Evolutionary conservation across 2,797 vertebrate species (phyloP).

Genomic region (Pagetopsis macropterus): DNA sequence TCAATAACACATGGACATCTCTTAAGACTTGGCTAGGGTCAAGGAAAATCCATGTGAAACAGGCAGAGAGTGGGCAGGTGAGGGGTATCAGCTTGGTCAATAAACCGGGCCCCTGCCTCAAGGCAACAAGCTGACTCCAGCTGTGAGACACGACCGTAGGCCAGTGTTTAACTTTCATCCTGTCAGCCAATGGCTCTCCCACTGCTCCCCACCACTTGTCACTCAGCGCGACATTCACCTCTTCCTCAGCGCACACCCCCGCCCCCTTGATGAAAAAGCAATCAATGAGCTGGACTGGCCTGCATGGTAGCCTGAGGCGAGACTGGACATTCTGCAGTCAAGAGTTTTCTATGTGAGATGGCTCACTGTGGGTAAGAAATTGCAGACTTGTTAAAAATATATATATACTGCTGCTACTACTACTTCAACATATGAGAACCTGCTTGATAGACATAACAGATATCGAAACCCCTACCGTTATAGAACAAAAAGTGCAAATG

Average conservation of each 20-base stretch:
- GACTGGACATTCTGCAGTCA: conserved; percentile 60
- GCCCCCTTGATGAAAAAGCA: conserved; percentile 69
- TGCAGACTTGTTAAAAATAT: conserved; percentile 34
- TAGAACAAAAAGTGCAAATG: not conserved
- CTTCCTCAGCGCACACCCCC: conserved; percentile 54
- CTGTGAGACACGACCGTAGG: conserved; percentile 72
- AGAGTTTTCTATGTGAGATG: conserved; percentile 50
- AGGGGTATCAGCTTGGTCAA: conserved; percentile 70
- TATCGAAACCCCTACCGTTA: not conserved
- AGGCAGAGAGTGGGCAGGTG: conserved; percentile 54
- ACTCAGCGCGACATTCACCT: conserved; percentile 76
- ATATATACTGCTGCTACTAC: not conserved
- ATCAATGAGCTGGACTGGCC: conserved; percentile 74
- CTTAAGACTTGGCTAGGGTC: conserved; percentile 48
- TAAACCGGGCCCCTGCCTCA: conserved; percentile 68
- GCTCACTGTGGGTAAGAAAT: conserved; percentile 51
- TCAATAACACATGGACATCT: conserved; percentile 64
- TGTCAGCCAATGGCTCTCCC: conserved; percentile 74
- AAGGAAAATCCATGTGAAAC: conserved; percentile 52
- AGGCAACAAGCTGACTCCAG: conserved; percentile 71
- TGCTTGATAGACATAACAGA: not conserved
- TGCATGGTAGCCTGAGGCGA: conserved; percentile 66
- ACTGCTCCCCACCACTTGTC: conserved; percentile 72
- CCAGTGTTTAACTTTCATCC: conserved; percentile 75
- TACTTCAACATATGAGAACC: conserved; percentile 1